Evolutionary conservation across 2,888 invertebrate species (phyloP).

Genomic region (Amphipoea lucens): DNA sequence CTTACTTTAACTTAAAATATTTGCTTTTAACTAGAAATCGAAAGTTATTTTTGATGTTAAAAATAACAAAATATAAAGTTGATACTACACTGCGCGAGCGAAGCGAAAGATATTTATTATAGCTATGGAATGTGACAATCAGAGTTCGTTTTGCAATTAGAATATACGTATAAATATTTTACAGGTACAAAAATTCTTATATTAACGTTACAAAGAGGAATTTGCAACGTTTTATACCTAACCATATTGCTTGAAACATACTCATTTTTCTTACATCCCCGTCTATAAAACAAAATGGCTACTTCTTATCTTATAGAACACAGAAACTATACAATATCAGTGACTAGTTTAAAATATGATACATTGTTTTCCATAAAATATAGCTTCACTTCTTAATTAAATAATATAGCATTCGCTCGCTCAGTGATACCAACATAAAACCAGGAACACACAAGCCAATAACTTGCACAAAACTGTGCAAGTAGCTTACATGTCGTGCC

Average conservation of each 20-base stretch:
- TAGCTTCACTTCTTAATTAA: constrained; percentile 26
- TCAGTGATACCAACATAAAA: constrained; percentile 43
- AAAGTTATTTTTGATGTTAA: constrained; percentile 32
- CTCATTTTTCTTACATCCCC: constrained; percentile 12
- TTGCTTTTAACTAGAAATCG: constrained; percentile 46
- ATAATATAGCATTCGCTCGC: constrained; percentile 44
- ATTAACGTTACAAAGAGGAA: constrained; percentile 25
- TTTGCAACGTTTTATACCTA: constrained; percentile 22
- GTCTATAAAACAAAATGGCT: constrained; percentile 26
- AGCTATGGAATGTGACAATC: constrained; percentile 33
- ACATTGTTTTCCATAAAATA: constrained; percentile 31
- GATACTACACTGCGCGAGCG: constrained; percentile 52
- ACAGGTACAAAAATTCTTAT: constrained; percentile 51
- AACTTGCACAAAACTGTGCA: neutral
- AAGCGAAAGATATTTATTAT: constrained; percentile 30
- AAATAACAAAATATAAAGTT: constrained; percentile 45
- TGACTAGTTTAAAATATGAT: constrained; percentile 37
- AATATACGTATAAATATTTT: constrained; percentile 35
- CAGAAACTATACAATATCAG: constrained; percentile 24
- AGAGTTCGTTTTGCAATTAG: constrained; percentile 15
- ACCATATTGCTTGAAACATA: constrained; percentile 47
- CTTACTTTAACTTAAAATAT: constrained; percentile 61
- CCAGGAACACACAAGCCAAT: constrained; percentile 35
- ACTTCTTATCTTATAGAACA: constrained; percentile 31
- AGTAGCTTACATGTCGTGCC: neutral